These are phyloP conservation scores for Bolinopsis microptera DNA, from an alignment of 37 sponge, comb jelly and placozoan genomes.

Conservation along the genomic window DNA sequence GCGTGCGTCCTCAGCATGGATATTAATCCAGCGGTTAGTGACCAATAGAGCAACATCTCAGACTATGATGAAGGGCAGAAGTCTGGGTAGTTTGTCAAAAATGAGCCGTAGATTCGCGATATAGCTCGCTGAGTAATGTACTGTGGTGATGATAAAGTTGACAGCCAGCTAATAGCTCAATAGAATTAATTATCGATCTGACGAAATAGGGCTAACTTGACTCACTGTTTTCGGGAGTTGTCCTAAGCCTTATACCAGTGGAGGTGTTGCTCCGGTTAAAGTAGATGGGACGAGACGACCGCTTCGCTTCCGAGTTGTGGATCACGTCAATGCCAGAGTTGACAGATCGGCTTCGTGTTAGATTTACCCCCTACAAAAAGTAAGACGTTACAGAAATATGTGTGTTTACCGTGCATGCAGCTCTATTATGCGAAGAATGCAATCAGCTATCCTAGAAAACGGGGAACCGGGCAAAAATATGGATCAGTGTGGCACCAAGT, in stretches of 20 bases:
- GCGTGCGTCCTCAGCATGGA: not conserved
- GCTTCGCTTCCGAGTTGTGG: not conserved
- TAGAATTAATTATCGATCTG: too few relatives aligned
- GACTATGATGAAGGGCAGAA: not conserved
- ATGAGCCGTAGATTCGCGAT: not conserved
- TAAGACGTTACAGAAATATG: not conserved
- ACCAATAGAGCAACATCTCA: not conserved
- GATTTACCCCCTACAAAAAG: not conserved
- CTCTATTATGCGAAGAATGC: not conserved
- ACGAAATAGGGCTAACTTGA: too few relatives aligned
- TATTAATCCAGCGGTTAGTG: not conserved
- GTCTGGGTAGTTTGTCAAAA: not conserved
- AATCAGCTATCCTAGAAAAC: constrained; percentile 13
- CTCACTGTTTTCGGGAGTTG: constrained; percentile 39
- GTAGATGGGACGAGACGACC: not conserved
- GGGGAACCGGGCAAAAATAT: not conserved
- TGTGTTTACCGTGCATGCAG: not conserved
- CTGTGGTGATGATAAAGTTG: not conserved
- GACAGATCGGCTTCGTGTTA: constrained; percentile 32
- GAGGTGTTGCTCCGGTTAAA: not conserved
- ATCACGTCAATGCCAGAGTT: constrained; percentile 23
- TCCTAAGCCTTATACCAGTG: not conserved
- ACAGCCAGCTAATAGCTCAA: not conserved
- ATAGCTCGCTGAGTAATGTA: not conserved
- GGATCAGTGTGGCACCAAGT: not conserved